phyloP scores from a whole-genome alignment of 2,888 invertebrate genomes.

The Drosophila infuscata region DNA sequence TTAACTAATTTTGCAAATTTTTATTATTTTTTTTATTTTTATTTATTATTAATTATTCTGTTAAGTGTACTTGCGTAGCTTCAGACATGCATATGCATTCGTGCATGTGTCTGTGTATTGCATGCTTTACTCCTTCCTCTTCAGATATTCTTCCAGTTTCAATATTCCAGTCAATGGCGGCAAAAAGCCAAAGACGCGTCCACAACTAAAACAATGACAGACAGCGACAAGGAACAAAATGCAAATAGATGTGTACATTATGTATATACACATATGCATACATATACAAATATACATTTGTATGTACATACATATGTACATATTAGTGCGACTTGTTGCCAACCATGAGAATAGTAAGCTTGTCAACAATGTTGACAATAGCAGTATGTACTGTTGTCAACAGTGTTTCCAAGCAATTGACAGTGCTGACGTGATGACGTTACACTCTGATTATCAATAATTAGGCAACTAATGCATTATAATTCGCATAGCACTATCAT shows the following conservation, averaged over 20 bases:
- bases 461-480: not conserved
- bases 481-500: not conserved
- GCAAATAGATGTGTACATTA: slow-evolving; percentile 17
- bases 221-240: slow-evolving; percentile 34
- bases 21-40: not conserved
- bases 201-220: slow-evolving; percentile 28
- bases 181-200: slow-evolving; percentile 25
- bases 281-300: not conserved
- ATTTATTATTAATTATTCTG: not conserved
- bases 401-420: not conserved
- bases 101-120: not conserved
- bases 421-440: not conserved
- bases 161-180: slow-evolving; percentile 9
- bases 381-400: not conserved
- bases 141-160: slow-evolving; percentile 1
- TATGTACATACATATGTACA: too few species aligned
- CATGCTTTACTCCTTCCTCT: not conserved
- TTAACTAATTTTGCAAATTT: not conserved
- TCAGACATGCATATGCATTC: not conserved
- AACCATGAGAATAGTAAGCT: not conserved
- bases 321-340: not conserved
- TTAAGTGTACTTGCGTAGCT: not conserved
- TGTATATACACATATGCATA: not conserved
- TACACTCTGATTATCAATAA: not conserved
- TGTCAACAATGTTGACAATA: not conserved